Base-by-base conservation (phyloP, 2,797 vertebrate genomes). In the Danionella dracula region DNA sequence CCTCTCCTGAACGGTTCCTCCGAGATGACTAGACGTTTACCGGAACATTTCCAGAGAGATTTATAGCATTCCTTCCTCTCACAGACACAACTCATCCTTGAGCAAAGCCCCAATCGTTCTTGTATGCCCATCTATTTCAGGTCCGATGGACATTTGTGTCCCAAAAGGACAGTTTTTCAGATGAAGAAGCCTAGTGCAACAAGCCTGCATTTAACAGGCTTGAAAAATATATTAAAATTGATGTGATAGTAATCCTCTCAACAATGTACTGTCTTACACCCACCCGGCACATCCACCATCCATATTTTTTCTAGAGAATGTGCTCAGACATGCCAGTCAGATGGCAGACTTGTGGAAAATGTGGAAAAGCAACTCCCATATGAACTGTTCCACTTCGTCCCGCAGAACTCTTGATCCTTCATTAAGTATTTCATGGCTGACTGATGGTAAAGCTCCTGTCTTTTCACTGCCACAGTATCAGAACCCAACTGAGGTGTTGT, bases 231-330 rank as follows among this genome's bases (percentile, higher is more conserved):
- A 63, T 73, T 66, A 67, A 72, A 76, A 75, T 69, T 53, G 48
- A 61, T 50, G 54, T 73, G 68, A 70, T 64, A 60, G 72, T 75
- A 75, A 75, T 77, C 70, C 70, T 50, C 55, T 68, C 48, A 61
- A 71, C 68, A 76, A 77, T 75, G 72, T 63, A 48, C 48, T 5
- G 15, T 23, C 17, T 48, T 8, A 35, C 19, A 13, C 21, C 53
- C 20, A 3, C 23, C 23, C 23, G 3, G 23, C 29, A 51, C 13
- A 34, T 4, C 32, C 23, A 44, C 4, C 4, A 9, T 17, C 17
- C 12, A n/a, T n/a, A 21, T 61, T 29, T 45, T 55, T 15, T 37
- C 32, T 11, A 6, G 45, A 35, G 60, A 73, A 70, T 78, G 66
- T 70, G 77, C 63, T 46, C 63, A 62, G 72, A 71, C 68, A 71